These are phyloP conservation scores for Pandemis corylana DNA, from an alignment of 2,888 invertebrate genomes.

Conservation along the genomic window DNA sequence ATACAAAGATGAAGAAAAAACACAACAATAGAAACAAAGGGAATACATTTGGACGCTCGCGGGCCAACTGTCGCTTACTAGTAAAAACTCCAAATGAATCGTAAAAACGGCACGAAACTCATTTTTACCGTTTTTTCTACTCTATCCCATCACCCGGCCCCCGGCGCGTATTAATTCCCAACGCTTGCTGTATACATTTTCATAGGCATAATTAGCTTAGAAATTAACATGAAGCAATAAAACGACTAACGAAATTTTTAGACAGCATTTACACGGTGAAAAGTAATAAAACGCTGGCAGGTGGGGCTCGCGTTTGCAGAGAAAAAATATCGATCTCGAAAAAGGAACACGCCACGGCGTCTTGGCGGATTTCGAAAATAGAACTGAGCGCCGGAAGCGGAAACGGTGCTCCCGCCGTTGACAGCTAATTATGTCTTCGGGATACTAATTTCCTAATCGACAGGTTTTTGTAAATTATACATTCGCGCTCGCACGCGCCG, in stretches of 20 bases:
- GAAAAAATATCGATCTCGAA: conserved; percentile 52
- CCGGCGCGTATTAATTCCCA: conserved; percentile 78
- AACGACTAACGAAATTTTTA: conserved; percentile 82
- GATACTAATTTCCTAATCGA: conserved; percentile 78
- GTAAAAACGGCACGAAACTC: conserved; percentile 72
- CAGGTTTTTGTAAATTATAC: conserved; percentile 69
- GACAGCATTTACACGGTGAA: conserved; percentile 75
- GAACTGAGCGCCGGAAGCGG: conserved; percentile 80
- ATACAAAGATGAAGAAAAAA: conserved; percentile 67
- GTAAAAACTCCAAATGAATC: conserved; percentile 71
- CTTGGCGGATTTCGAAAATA: conserved; percentile 79
- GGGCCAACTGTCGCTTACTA: conserved; percentile 77
- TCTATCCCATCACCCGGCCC: conserved; percentile 63
- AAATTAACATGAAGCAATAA: conserved; percentile 84
- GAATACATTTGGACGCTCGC: conserved; percentile 74
- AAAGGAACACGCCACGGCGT: conserved; percentile 53
- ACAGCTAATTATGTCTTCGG: conserved; percentile 82
- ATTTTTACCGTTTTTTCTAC: conserved; percentile 62
- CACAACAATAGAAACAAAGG: conserved; percentile 72
- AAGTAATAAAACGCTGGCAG: conserved; percentile 74
- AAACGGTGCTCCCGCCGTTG: conserved; percentile 77
- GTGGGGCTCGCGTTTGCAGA: conserved; percentile 57
- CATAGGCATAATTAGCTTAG: conserved; percentile 83
- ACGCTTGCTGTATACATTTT: conserved; percentile 79
- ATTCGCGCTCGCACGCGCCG: conserved; percentile 48